Base-by-base conservation (phyloP, 2,888 invertebrate genomes). In the Operophtera brumata region DNA sequence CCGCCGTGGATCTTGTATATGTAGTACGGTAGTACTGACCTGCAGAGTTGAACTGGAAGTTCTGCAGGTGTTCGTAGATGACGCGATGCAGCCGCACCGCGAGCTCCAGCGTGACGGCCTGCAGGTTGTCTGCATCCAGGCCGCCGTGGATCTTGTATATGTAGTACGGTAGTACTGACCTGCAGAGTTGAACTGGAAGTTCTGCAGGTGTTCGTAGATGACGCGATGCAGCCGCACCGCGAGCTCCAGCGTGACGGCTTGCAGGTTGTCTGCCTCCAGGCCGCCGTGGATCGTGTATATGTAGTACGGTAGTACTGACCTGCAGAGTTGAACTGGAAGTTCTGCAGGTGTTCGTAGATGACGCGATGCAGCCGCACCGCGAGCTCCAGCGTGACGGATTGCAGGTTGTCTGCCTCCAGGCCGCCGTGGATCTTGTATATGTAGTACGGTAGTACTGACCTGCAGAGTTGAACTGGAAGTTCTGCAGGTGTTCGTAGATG, bases 31-130 rank as follows among this genome's bases (percentile, higher is more conserved):
- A 20, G 20, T 25, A 83, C 73, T 76, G 14, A 95, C 96, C 98
- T 41, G 97, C 95, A 5, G 97, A 96, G 82, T 96, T 98, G 77
- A 97, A 99, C 78, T 97, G 96, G 91, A 96, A 98, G 75, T 96
- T 97, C 69, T 96, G 94, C 62, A 99, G 91, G 81, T 99, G 99
- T 62, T 99, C 98, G 75, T 97, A 97, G 63, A 99, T 94, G 43
- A 97, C 95, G 45, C 97, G 92, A 83, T 99, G 99, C 61, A 99
- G 92, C n/a, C 97, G 92, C 20, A 95, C 92, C 0, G 99, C 99
- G 13, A 99, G 91, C 80, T 99, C 99, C 45, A 95, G 93, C 30
- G 98, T 89, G 8, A 98, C 94, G 4, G 94, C 94, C 66, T 95
- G 94, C 41, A 97, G 92, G 86, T 99, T 99, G 75, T 96, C 97